phyloP scores from a whole-genome alignment of 2,113 vertebrate species.

The Hydropotes inermis region DNA sequence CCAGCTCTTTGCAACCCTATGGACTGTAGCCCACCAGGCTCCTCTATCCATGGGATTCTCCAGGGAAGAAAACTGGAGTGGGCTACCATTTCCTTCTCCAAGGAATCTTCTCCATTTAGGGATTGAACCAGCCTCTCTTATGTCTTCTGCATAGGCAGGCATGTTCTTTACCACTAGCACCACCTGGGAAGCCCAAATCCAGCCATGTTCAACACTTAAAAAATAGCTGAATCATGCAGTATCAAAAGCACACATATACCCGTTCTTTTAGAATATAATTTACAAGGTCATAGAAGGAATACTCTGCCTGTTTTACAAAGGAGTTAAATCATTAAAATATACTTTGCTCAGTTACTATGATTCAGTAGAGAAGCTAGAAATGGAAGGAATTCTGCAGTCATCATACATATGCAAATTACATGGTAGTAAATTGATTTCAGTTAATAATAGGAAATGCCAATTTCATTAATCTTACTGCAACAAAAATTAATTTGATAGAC shows the following conservation, averaged over 20 bases:
- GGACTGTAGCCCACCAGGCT: not conserved
- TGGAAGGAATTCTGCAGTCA: not conserved
- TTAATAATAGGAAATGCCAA: not conserved
- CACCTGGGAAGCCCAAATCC: not conserved
- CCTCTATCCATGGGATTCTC: not conserved
- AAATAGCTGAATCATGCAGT: not conserved
- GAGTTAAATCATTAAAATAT: not conserved
- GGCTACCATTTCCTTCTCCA: not conserved
- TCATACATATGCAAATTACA: not conserved
- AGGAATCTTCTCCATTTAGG: not conserved
- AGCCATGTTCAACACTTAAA: not conserved
- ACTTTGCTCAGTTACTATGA: not conserved
- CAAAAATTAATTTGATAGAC: not conserved
- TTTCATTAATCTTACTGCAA: not conserved
- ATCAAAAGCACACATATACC: not conserved
- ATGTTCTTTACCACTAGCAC: not conserved
- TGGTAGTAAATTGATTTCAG: not conserved
- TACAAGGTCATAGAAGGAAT: not conserved
- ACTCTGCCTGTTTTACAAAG: not conserved
- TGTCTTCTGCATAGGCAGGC: not conserved
- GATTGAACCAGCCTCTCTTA: not conserved
- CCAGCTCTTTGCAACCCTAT: not conserved
- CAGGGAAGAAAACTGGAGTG: not conserved
- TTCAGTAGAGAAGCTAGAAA: not conserved
- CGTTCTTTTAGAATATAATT: not conserved